Evolutionary conservation across 2,888 invertebrate genomes (phyloP), one percentile per base, ranked within the genome.

Genomic region (Orthonychiurus folsomi): DNA sequence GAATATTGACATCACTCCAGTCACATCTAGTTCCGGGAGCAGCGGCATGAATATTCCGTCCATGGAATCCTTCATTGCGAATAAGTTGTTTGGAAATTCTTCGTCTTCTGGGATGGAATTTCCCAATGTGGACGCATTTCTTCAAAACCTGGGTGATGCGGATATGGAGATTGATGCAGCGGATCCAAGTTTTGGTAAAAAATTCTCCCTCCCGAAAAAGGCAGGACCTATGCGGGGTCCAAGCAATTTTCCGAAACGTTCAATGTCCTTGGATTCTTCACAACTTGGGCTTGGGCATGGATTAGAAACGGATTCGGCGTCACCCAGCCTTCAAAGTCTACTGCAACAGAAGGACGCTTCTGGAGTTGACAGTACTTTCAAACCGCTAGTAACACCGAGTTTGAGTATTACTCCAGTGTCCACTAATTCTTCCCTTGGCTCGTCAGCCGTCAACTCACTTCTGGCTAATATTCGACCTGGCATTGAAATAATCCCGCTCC

Each of bases 401-500:
- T 82, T 85, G 24, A 83, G 83, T 72, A 82, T 85, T n/a, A 84
- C 84, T 2, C 82, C 86, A 1, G 81, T 84, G 52, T 73, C 76
- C 18, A 69, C 76, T 12, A 66, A 64, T 28, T 65, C 65, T 3
- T 56, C 56, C 20, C 75, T 79, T n/a, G 80, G 78, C 67, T 76
- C 81, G 23, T 76, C 78, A 5, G 80, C 78, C 72, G 79, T 81
- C 63, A 82, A 83, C 28, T 83, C 85, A 15, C 82, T 85, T 76
- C 75, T 86, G 47, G 79, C 81, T 24, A 79, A 80, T 20, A 80
- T 81, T 76, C 79, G 88, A 27, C 85, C 87, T 0, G 88, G 87
- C 1, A 89, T 92, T 66, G 92, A 93, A 78, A 89, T 92, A 57
- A 89, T 92, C 73, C 90, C 92, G 0, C 89, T 65, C 80, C 52